These are phyloP conservation scores for Ceyx cyanopectus DNA, from an alignment of 2,113 vertebrate species.

Conservation along the genomic window DNA sequence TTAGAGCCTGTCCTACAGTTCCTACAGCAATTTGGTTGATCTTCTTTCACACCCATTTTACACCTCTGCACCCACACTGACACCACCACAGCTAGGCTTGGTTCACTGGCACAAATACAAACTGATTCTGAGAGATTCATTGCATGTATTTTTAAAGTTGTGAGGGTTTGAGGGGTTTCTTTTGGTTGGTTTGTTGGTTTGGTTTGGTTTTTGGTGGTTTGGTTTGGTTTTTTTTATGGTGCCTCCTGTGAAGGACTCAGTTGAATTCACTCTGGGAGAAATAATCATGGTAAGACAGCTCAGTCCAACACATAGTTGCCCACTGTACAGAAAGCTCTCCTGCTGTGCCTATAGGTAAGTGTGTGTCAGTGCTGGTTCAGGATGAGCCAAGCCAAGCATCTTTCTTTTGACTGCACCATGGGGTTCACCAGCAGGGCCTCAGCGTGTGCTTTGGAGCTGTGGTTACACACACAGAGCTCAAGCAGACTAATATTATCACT, in stretches of 20 bases:
- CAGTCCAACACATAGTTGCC: not conserved
- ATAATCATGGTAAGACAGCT: not conserved
- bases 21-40: not conserved
- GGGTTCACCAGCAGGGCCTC: not conserved
- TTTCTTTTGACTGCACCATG: not conserved
- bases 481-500: not conserved
- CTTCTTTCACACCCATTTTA: slow-evolving; percentile 6
- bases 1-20: not conserved
- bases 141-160: not conserved
- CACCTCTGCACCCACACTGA: not conserved
- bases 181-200: too few species aligned
- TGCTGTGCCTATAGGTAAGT: rapidly evolving
- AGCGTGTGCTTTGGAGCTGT: not conserved
- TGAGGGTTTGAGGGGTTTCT: too few species aligned
- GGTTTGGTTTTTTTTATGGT: not conserved
- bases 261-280: not conserved
- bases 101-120: not conserved
- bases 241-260: not conserved
- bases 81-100: not conserved
- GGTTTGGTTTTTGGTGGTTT: too few species aligned
- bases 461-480: not conserved
- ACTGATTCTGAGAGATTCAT: not conserved
- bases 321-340: not conserved
- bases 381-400: not conserved
- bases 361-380: not conserved